Evolutionary conservation across 2,113 vertebrate genomes (phyloP).

Genomic region (Eclectus roratus): DNA sequence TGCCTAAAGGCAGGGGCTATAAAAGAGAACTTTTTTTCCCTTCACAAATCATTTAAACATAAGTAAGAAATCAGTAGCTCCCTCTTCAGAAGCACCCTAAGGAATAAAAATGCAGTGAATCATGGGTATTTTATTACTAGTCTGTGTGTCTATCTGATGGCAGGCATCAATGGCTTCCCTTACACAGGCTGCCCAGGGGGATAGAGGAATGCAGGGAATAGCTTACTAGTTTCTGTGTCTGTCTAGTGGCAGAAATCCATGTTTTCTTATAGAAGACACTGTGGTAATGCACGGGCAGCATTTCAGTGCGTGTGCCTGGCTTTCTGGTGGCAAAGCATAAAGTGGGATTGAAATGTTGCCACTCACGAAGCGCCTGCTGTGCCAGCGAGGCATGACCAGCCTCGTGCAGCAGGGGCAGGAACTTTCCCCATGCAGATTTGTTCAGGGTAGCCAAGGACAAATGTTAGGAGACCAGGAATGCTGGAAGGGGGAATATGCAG

Average conservation of each 20-base stretch:
- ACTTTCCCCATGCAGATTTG: neutral
- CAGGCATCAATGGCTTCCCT: constrained; percentile 69
- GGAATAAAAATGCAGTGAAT: constrained; percentile 66
- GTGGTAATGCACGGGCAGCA: constrained; percentile 3
- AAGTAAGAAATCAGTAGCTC: constrained; percentile 63
- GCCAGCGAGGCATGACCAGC: neutral
- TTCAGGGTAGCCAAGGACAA: neutral
- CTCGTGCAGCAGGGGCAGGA: neutral
- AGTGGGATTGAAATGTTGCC: constrained; percentile 19
- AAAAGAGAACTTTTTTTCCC: neutral
- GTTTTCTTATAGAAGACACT: constrained; percentile 61
- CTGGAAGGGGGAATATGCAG: neutral
- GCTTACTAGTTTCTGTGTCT: constrained; percentile 68
- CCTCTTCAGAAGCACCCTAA: constrained; percentile 55
- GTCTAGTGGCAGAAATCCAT: constrained; percentile 66
- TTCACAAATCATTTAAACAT: constrained; percentile 62
- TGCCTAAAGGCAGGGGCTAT: neutral
- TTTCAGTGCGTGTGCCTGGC: neutral
- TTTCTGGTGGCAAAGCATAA: constrained; percentile 41
- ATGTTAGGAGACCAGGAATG: neutral
- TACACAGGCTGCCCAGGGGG: constrained; percentile 36
- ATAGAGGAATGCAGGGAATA: constrained; percentile 69
- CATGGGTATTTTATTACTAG: constrained; percentile 60
- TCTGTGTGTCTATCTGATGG: constrained; percentile 65
- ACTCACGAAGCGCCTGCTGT: neutral